Evolutionary conservation across 2,888 invertebrate genomes (phyloP), one percentile per base, ranked within the genome.

Genomic region (Mythimna ferrago): DNA sequence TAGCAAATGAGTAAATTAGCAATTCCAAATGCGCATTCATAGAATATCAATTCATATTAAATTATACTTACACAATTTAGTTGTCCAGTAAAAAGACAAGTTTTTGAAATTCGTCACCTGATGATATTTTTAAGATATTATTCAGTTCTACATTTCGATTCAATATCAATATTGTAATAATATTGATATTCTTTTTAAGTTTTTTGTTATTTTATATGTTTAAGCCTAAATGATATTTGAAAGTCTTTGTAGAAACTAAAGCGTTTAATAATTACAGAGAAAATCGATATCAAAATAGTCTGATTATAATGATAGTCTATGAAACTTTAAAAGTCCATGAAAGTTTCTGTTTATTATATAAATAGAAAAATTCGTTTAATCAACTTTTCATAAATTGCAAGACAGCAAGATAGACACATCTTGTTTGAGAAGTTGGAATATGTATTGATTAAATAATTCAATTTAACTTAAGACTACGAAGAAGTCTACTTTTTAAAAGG

Each of bases 121-220:
- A 81, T 71, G 53, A 66, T 58, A 58, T 86, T 78, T 71, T 76
- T 74, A 65, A 61, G 66, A 66, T 35, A 51, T 57, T 58, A 48
- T 62, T 66, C 48, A 44, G 51, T 38, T 60, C 61, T 11, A 62
- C 70, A 66, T 73, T 73, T 58, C 53, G 56, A 76, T 58, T 63
- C 41, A 53, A 70, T 53, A 66, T 72, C 65, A 14, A 66, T 70
- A 63, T 79, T 66, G 60, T 44, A 60, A 65, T 58, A 73, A 70
- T 32, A 72, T 71, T 73, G 35, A 75, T 75, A 60, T 61, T 80
- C 38, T 69, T 68, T 83, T 35, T 61, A 60, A 71, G 32, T 71
- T 19, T 19, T 54, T 66, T 44, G 19, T 53, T 56, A 53, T 62
- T 53, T 53, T 56, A 44, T 26, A 63, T 5, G 56, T 44, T 66